phyloP scores from a whole-genome alignment of 2,797 vertebrate genomes.

The Periophthalmus magnuspinnatus region DNA sequence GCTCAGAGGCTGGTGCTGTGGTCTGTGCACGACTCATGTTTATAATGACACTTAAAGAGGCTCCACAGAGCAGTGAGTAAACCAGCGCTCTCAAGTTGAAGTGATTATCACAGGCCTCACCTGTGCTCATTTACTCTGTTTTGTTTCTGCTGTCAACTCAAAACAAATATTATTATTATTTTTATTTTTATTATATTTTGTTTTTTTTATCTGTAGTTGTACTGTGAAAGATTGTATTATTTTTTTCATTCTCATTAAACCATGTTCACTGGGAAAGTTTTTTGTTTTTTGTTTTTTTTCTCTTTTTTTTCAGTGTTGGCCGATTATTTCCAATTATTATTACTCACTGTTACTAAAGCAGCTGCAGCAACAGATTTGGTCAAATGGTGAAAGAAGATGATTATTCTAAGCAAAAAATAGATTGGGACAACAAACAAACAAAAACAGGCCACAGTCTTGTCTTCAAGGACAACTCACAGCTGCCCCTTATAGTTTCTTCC shows the following conservation, averaged over 20 bases:
- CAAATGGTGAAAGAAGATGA: background rate
- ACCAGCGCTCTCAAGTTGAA: no score
- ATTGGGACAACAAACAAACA: background rate
- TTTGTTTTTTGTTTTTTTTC: background rate
- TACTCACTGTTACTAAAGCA: background rate
- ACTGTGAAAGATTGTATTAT: background rate
- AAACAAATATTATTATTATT: background rate
- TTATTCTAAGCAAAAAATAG: background rate
- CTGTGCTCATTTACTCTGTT: no score
- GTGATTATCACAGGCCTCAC: no score
- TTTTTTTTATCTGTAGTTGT: background rate
- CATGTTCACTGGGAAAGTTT: background rate
- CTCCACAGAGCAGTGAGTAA: no score
- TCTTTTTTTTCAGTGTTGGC: background rate
- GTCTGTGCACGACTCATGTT: no score
- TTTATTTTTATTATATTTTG: no score
- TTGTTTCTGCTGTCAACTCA: no score
- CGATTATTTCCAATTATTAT: no score
- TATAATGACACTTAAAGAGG: no score
- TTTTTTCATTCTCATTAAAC: background rate
- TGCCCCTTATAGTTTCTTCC: constrained; percentile 22
- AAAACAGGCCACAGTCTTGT: background rate
- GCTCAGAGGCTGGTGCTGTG: constrained; percentile 28
- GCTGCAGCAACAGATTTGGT: background rate
- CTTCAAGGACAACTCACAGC: background rate